These are phyloP conservation scores for Hedya salicella DNA, from an alignment of 2,888 invertebrate species.

Conservation along the genomic window DNA sequence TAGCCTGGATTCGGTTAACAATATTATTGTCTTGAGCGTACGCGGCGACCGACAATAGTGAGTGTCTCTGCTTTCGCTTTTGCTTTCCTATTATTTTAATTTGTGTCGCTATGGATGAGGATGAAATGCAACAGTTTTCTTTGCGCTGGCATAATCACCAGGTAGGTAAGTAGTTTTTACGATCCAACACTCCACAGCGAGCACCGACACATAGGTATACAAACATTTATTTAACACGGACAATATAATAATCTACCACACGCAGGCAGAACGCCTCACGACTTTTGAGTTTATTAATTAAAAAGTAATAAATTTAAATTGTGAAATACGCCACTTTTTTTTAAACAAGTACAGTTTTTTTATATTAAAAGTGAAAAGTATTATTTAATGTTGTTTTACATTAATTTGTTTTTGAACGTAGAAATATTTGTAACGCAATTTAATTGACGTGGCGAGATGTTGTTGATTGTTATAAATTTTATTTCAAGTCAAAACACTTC, in stretches of 20 bases:
- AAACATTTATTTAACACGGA: slow-evolving; percentile 40
- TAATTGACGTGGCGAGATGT: neutral
- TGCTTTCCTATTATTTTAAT: slow-evolving; percentile 59
- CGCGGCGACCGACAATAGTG: slow-evolving; percentile 63
- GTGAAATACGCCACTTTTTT: slow-evolving; percentile 9
- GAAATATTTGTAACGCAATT: neutral
- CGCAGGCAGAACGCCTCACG: slow-evolving; percentile 35
- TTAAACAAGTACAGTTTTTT: neutral
- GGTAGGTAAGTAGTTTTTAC: slow-evolving; percentile 84
- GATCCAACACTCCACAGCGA: slow-evolving; percentile 64
- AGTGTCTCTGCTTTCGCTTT: slow-evolving; percentile 65
- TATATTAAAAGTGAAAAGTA: neutral
- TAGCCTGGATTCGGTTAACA: slow-evolving; percentile 84
- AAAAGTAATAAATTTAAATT: slow-evolving; percentile 23
- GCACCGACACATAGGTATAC: slow-evolving; percentile 58
- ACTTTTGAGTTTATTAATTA: slow-evolving; percentile 22
- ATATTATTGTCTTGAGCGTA: slow-evolving; percentile 81
- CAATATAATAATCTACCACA: slow-evolving; percentile 39
- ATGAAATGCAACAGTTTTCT: slow-evolving; percentile 91
- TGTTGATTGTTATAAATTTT: neutral
- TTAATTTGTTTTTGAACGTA: neutral
- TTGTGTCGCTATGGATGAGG: slow-evolving; percentile 81
- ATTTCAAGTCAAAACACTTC: neutral
- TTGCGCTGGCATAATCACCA: slow-evolving; percentile 94
- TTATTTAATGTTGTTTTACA: neutral